These are phyloP conservation scores for Eunapius fragilis DNA, from an alignment of 37 sponge, comb jelly and placozoan genomes.

Conservation along the genomic window DNA sequence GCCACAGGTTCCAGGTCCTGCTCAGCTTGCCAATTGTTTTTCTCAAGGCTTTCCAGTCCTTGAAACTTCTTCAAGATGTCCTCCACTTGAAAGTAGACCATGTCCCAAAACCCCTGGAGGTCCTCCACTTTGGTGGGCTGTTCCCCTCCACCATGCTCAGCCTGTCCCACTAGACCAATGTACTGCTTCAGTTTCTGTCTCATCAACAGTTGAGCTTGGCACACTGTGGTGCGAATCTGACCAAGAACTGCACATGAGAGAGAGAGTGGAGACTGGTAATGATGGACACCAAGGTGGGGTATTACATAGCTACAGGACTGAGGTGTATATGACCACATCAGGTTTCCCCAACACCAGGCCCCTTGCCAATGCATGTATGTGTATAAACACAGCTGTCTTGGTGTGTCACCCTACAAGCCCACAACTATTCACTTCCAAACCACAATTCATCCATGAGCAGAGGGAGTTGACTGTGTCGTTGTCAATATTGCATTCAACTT, in stretches of 20 bases:
- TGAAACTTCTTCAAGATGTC: conserved; percentile 62
- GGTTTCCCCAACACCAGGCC: too few species aligned
- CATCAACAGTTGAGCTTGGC: conserved; percentile 79
- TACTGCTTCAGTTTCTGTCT: conserved; percentile 79
- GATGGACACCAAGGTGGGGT: too few species aligned
- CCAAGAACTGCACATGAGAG: conserved; percentile 55
- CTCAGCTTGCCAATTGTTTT: conserved; percentile 48
- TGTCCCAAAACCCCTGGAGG: conserved; percentile 89
- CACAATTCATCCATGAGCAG: too few species aligned
- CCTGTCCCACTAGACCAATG: conserved; percentile 48
- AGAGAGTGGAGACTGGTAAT: too few species aligned
- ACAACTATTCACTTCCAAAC: too few species aligned
- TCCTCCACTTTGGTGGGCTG: conserved; percentile 41
- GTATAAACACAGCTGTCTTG: too few species aligned
- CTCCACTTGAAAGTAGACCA: conserved; percentile 83
- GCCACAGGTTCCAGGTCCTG: neutral
- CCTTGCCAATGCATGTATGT: too few species aligned
- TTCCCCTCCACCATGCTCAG: conserved; percentile 49
- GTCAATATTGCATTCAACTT: too few species aligned
- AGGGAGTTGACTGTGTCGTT: too few species aligned
- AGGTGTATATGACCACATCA: too few species aligned
- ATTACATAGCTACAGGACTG: too few species aligned
- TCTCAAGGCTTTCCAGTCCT: conserved; percentile 34
- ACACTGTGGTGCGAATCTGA: conserved; percentile 58
- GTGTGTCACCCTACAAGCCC: too few species aligned